These are phyloP conservation scores for Aquatica leii DNA, from an alignment of 2,888 invertebrate species.

Conservation along the genomic window DNA sequence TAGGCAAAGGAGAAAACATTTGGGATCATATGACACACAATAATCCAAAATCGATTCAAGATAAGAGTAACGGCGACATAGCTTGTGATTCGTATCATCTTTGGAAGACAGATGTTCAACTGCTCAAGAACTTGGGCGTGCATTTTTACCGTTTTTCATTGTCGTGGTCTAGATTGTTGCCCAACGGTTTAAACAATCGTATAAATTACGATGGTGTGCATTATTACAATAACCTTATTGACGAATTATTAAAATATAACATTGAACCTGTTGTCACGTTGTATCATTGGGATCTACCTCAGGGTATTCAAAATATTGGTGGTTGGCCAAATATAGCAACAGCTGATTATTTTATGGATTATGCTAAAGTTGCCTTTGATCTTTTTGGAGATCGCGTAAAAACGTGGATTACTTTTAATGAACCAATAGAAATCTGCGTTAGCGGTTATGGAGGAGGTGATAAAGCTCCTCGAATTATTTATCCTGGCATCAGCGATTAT, in stretches of 20 bases:
- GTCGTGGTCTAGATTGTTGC: slow-evolving; percentile 9
- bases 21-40: slow-evolving; percentile 62
- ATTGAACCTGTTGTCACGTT: slow-evolving; percentile 69
- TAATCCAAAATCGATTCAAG: slow-evolving; percentile 59
- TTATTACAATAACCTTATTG: slow-evolving; percentile 70
- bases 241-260: slow-evolving; percentile 63
- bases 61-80: slow-evolving; percentile 67
- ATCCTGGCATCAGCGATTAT: slow-evolving; percentile 67
- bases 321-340: slow-evolving; percentile 72
- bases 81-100: slow-evolving; percentile 74
- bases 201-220: slow-evolving; percentile 61
- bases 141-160: slow-evolving; percentile 12
- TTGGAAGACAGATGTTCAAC: slow-evolving; percentile 66
- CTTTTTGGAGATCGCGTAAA: slow-evolving; percentile 54
- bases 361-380: slow-evolving; percentile 63
- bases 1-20: slow-evolving; percentile 55
- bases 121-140: slow-evolving; percentile 10
- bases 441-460: slow-evolving; percentile 50
- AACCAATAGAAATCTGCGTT: slow-evolving; percentile 55
- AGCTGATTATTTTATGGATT: slow-evolving; percentile 68
- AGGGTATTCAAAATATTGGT: slow-evolving; percentile 65
- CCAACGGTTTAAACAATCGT: slow-evolving; percentile 7
- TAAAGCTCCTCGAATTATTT: slow-evolving; percentile 60
- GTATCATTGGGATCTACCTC: slow-evolving; percentile 74
- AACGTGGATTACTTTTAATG: slow-evolving; percentile 66